Percentiles rank a stretch among this genome's conserved stretches.
Conservation (phyloP, 2,888 invertebrate genomes). For the Limnephilus auricula region DNA sequence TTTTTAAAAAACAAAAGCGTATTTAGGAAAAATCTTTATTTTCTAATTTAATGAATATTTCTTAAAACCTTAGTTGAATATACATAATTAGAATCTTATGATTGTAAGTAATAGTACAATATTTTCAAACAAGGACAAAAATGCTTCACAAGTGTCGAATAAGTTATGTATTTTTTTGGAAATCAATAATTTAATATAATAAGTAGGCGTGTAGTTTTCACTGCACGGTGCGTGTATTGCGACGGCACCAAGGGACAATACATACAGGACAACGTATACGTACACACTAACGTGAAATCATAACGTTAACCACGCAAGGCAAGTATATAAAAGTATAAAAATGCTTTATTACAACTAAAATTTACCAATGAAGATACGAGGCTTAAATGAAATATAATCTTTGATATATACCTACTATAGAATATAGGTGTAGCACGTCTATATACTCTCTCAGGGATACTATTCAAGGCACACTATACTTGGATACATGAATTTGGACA, state of each 20-base stretch:
- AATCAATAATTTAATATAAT: slow-evolving; percentile 47
- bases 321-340: slow-evolving; percentile 64
- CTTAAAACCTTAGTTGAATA: slow-evolving; percentile 62
- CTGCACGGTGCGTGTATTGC: neutral
- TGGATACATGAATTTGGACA: slow-evolving; percentile 63
- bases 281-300: slow-evolving; percentile 20
- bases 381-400: slow-evolving; percentile 60
- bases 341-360: slow-evolving; percentile 49
- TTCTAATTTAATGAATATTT: slow-evolving; percentile 63
- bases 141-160: slow-evolving; percentile 38
- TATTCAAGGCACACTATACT: slow-evolving; percentile 67
- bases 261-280: neutral
- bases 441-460: slow-evolving; percentile 59
- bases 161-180: slow-evolving; percentile 38
- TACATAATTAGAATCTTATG: slow-evolving; percentile 63
- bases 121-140: slow-evolving; percentile 57
- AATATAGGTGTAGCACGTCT: slow-evolving; percentile 60
- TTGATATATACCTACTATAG: slow-evolving; percentile 54
- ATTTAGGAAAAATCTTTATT: slow-evolving; percentile 64
- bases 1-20: slow-evolving; percentile 42
- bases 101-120: slow-evolving; percentile 64
- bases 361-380: slow-evolving; percentile 47
- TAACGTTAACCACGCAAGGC: slow-evolving; percentile 54
- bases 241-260: neutral
- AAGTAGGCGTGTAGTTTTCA: neutral